phyloP scores from a whole-genome alignment of 2,888 invertebrate genomes.

The Apoderus coryli region DNA sequence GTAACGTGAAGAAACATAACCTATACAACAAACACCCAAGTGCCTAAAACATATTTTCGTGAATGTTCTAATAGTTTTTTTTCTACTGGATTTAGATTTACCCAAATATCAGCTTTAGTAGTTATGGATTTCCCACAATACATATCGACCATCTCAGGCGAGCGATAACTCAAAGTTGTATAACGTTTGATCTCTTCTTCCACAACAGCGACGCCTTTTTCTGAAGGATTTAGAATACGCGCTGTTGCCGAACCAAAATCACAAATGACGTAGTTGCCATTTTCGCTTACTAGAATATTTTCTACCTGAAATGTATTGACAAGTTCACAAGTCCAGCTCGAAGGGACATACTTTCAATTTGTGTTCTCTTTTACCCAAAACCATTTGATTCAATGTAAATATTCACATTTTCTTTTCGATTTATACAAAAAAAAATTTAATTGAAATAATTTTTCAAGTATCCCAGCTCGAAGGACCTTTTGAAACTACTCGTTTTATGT shows the following conservation, averaged over 20 bases:
- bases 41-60: conserved; percentile 40
- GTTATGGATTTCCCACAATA: conserved; percentile 71
- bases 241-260: conserved; percentile 93
- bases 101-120: conserved; percentile 82
- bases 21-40: conserved; percentile 79
- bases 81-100: conserved; percentile 25
- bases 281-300: conserved; percentile 70
- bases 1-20: conserved; percentile 76
- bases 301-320: conserved; percentile 61
- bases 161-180: conserved; percentile 77
- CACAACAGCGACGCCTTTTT: conserved; percentile 52
- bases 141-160: conserved; percentile 90
- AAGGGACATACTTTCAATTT: no score
- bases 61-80: conserved; percentile 7
- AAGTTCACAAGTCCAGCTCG: no score
- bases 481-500: no score
- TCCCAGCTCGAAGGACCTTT: no score
- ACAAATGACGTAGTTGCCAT: conserved; percentile 72
- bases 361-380: no score
- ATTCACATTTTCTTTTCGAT: no score
- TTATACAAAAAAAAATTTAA: no score
- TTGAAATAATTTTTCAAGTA: no score
- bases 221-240: conserved; percentile 51
- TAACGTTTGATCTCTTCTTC: conserved; percentile 79
- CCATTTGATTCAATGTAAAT: no score